A percentile compares a stretch with the other conserved stretches of the same genome.
These are phyloP conservation scores for Cheilosia grossa DNA, from an alignment of 2,888 invertebrate genomes.

Conservation along the genomic window DNA sequence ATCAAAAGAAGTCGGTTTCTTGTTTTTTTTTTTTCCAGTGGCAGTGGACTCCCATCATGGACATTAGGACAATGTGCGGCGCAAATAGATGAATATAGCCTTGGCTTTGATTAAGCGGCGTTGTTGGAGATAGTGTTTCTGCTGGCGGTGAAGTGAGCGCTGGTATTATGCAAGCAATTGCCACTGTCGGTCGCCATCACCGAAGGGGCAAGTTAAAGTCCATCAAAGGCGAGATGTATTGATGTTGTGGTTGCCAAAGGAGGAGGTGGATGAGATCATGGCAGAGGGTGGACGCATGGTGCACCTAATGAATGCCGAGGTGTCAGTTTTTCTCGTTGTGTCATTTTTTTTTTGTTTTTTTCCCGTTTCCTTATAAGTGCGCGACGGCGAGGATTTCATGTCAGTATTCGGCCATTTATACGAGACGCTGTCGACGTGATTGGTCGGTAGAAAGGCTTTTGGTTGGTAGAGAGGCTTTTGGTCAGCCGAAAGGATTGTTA, in stretches of 20 bases:
- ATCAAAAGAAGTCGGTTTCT: slow-evolving; percentile 60
- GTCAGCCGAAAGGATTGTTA: slow-evolving; percentile 20
- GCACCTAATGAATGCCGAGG: slow-evolving; percentile 48
- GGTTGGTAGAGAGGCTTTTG: slow-evolving; percentile 10
- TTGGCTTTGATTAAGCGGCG: slow-evolving; percentile 66
- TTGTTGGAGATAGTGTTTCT: slow-evolving; percentile 16
- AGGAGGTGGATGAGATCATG: slow-evolving; percentile 21
- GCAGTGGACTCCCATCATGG: slow-evolving; percentile 55
- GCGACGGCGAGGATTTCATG: slow-evolving; percentile 12
- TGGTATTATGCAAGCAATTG: slow-evolving; percentile 51
- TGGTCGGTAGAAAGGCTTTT: slow-evolving; percentile 24
- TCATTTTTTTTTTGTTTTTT: slow-evolving; percentile 26
- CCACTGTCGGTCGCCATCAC: slow-evolving; percentile 21
- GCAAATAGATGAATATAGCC: slow-evolving; percentile 65
- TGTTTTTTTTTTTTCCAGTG: slow-evolving; percentile 8
- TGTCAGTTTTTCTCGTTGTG: slow-evolving; percentile 37
- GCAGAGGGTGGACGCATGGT: slow-evolving; percentile 29
- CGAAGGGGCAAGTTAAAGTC: slow-evolving; percentile 39
- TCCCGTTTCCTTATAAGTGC: slow-evolving; percentile 2
- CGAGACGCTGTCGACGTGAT: slow-evolving; percentile 1
- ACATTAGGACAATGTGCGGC: slow-evolving; percentile 67
- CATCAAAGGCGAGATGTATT: slow-evolving; percentile 52
- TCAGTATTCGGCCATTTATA: slow-evolving; percentile 6
- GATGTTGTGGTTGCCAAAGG: background rate
- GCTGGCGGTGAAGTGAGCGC: background rate